Conservation (phyloP, 2,797 vertebrate genomes). For the Scarus forsteni region DNA sequence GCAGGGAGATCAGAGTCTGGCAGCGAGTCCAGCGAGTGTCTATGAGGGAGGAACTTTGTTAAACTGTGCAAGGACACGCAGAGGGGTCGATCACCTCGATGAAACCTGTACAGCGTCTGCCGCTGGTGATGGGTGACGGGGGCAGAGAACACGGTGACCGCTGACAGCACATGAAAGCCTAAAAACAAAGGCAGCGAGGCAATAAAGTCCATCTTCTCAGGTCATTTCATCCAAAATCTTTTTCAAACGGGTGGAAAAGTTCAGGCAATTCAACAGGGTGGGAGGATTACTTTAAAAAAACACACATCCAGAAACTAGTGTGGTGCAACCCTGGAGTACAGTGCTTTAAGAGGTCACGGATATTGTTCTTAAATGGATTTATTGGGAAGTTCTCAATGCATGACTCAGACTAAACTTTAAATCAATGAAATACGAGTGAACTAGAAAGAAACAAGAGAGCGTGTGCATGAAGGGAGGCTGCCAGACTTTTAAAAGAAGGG, state of each 20-base stretch:
- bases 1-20: slow-evolving; percentile 32
- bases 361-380: not conserved
- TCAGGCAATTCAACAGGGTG: not conserved
- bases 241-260: not conserved
- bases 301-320: not conserved
- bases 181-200: slow-evolving; percentile 7
- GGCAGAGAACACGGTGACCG: slow-evolving; percentile 45
- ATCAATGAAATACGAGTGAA: not conserved
- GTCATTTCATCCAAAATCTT: slow-evolving; percentile 2
- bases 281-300: not conserved
- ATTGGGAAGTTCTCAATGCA: not conserved
- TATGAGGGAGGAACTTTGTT: slow-evolving; percentile 9
- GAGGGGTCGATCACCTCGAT: slow-evolving; percentile 45
- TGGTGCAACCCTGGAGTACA: not conserved
- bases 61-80: slow-evolving; percentile 10
- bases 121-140: not conserved
- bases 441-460: not conserved
- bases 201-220: slow-evolving; percentile 15
- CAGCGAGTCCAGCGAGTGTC: slow-evolving; percentile 7
- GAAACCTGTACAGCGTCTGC: slow-evolving; percentile 18
- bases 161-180: slow-evolving; percentile 17
- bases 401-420: not conserved
- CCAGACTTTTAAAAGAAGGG: not conserved
- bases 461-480: not conserved
- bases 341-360: not conserved